Base-by-base conservation (phyloP, 2,113 vertebrate genomes). In the Geococcyx californianus region DNA sequence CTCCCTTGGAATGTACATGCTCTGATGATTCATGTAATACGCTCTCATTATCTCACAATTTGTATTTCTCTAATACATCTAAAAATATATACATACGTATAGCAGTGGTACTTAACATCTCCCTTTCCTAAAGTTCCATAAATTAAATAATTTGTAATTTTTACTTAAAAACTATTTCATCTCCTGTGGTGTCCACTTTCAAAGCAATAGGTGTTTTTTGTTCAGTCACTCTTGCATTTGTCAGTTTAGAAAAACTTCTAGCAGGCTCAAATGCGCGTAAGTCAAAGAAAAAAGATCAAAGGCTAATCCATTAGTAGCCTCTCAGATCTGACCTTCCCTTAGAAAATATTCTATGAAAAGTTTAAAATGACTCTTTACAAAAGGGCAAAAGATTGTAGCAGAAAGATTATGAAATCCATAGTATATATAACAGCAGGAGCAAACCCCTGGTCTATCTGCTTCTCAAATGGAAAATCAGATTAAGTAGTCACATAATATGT, bases 231-330 rank as follows among this genome's bases (percentile, higher is more conserved):
- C 49, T 67, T 90, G 40, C 4, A 11, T 68, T 58, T 87, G 60
- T 63, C 62, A 36, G 89, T 96, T 81, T 40, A 75, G 52, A 82
- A 66, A 58, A 40, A 72, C 70, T 79, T 54, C 66, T 79, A 40
- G 18, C 28, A 84, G 47, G 29, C 29, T 87, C 75, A 54, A 85
- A 58, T 51, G 26, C 36, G 21, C 0, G 0, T 77, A 60, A 76
- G 36, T 73, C 76, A 89, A 70, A 36, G 68, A 58, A 52, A 68
- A 83, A 84, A 79, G 94, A 89, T 93, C 89, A 94, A 88, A 97
- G 82, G 79, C 51, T 86, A 76, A 88, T 88, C 75, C 75, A 86
- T 94, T 92, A 6, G 11, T 47, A 88, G 38, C 60, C 56, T 94
- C 31, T 94, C 59, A 60, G 63, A 59, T 74, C 60, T 94, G 76